Conservation (phyloP, 35 echinoderm and acorn worm genomes). For the Antedon bifida region DNA sequence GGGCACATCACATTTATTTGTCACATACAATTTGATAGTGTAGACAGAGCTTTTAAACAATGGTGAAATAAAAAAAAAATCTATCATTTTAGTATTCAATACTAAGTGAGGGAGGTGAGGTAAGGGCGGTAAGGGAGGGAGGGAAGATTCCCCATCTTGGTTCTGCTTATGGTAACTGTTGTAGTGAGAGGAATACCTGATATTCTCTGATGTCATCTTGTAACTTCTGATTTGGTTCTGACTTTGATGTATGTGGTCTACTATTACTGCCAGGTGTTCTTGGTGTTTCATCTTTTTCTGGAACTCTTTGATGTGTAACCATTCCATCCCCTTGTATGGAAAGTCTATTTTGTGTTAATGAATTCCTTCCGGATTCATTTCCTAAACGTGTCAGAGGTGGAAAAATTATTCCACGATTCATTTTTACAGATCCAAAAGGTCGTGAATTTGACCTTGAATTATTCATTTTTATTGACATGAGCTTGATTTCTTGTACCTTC, state of each 20-base stretch:
- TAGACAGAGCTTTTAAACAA: too few relatives aligned
- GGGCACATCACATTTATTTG: too few relatives aligned
- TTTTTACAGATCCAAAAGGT: slow-evolving; percentile 6
- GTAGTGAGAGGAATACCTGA: slow-evolving; percentile 17
- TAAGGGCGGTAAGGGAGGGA: too few relatives aligned
- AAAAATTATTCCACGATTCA: slow-evolving; percentile 15
- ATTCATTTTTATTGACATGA: background rate
- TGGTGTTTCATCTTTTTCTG: background rate
- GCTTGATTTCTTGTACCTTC: too few relatives aligned
- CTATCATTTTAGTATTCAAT: too few relatives aligned
- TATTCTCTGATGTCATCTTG: slow-evolving; percentile 17
- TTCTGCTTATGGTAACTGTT: too few relatives aligned
- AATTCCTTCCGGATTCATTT: slow-evolving; percentile 8
- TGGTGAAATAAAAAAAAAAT: too few relatives aligned
- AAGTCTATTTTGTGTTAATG: slow-evolving; percentile 10
- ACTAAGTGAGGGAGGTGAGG: too few relatives aligned
- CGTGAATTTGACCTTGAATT: background rate
- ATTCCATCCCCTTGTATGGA: slow-evolving; percentile 17
- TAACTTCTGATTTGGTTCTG: background rate
- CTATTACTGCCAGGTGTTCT: background rate
- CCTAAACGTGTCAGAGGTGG: slow-evolving; percentile 9
- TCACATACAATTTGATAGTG: too few relatives aligned
- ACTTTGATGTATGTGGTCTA: background rate
- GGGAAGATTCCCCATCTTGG: too few relatives aligned
- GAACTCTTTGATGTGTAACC: background rate